These are phyloP conservation scores for Brienomyrus brachyistius DNA, from an alignment of 2,113 vertebrate species.

Conservation along the genomic window DNA sequence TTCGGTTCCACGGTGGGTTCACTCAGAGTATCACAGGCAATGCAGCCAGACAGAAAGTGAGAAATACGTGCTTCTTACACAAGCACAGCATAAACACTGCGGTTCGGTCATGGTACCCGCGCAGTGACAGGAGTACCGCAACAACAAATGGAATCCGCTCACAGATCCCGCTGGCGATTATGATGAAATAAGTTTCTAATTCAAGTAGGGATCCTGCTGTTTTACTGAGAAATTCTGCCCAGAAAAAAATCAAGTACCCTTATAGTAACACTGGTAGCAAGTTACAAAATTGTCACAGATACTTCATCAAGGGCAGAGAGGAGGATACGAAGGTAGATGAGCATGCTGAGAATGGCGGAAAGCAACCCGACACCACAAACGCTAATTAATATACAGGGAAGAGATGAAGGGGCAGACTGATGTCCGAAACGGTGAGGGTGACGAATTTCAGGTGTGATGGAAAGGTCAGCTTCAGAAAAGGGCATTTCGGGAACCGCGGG, in stretches of 20 bases:
- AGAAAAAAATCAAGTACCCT: not conserved
- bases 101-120: not conserved
- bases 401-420: not conserved
- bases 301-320: not conserved
- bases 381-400: not conserved
- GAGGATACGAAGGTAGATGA: not conserved
- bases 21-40: not conserved
- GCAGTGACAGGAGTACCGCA: not conserved
- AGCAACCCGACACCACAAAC: not conserved
- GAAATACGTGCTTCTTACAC: not conserved
- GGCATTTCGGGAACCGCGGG: not conserved
- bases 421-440: not conserved
- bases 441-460: not conserved
- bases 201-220: not conserved
- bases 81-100: not conserved
- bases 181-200: not conserved
- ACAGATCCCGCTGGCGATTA: not conserved
- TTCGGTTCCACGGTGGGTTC: not conserved
- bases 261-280: not conserved
- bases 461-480: not conserved
- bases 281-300: not conserved
- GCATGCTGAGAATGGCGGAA: not conserved
- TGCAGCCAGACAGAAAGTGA: not conserved
- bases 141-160: not conserved
- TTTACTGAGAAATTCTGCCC: not conserved